A percentile compares a stretch with the other conserved stretches of the same genome.
Evolutionary conservation across 2,888 invertebrate species (phyloP).

Genomic region (Nomada flava): DNA sequence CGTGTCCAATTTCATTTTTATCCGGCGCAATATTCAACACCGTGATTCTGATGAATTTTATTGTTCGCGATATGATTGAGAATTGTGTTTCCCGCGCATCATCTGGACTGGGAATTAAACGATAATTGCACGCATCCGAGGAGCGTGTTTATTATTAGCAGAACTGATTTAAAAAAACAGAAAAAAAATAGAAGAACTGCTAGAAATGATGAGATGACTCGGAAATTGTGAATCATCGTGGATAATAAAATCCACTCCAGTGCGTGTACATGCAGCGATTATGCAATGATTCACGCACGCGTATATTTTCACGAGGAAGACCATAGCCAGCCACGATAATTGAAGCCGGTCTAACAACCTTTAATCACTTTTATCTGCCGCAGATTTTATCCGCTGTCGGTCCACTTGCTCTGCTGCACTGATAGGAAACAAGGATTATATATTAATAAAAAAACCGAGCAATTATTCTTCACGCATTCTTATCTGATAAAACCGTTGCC

Average conservation of each 20-base stretch:
- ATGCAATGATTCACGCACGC: slow-evolving; percentile 23
- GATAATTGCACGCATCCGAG: slow-evolving; percentile 21
- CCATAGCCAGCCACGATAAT: slow-evolving; percentile 17
- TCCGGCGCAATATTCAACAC: too few species aligned
- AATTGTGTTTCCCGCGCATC: slow-evolving; percentile 5
- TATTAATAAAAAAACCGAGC: too few species aligned
- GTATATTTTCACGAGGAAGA: background rate
- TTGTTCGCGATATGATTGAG: background rate
- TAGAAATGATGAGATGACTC: background rate
- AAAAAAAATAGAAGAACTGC: background rate
- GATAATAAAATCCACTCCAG: background rate
- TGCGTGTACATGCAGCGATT: slow-evolving; percentile 3
- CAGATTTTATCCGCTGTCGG: background rate
- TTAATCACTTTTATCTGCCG: background rate
- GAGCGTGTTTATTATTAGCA: background rate
- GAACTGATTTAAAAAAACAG: background rate
- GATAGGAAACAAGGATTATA: background rate
- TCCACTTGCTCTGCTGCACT: background rate
- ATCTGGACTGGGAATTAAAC: slow-evolving; percentile 18
- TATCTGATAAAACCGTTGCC: slow-evolving; percentile 21
- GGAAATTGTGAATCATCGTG: slow-evolving; percentile 23
- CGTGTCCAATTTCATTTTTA: too few species aligned
- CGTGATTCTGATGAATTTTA: background rate
- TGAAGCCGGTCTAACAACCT: slow-evolving; percentile 20
- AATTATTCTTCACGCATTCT: slow-evolving; percentile 7